These are phyloP conservation scores for Lymantria dispar DNA, from an alignment of 2,888 invertebrate species.

Conservation along the genomic window DNA sequence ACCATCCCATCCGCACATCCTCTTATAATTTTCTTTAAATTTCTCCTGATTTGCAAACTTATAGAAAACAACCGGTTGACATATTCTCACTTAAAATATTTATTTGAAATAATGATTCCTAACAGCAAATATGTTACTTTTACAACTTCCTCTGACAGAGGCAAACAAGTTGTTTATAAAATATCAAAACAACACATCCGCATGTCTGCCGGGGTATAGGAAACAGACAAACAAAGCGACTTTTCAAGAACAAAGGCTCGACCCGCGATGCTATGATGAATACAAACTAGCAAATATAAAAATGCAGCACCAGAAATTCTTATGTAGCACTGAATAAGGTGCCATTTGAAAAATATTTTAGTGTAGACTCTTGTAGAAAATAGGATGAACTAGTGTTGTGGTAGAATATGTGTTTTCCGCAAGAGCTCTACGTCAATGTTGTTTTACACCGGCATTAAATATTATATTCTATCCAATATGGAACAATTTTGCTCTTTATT, in stretches of 20 bases:
- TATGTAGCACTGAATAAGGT: slow-evolving; percentile 19
- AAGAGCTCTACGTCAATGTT: slow-evolving; percentile 30
- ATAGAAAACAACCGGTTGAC: too few species aligned
- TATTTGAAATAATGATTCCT: too few species aligned
- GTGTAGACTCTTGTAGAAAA: background rate
- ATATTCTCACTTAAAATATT: too few species aligned
- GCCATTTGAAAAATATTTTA: slow-evolving; percentile 12
- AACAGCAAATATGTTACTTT: too few species aligned
- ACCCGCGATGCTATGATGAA: slow-evolving; percentile 50
- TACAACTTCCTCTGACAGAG: background rate
- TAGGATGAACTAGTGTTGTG: slow-evolving; percentile 39
- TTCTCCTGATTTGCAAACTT: too few species aligned
- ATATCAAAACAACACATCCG: slow-evolving; percentile 50
- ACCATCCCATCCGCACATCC: too few species aligned
- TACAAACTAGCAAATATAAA: slow-evolving; percentile 38
- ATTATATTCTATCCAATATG: slow-evolving; percentile 11
- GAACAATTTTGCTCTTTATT: too few species aligned
- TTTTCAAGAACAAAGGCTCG: slow-evolving; percentile 58
- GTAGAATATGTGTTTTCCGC: slow-evolving; percentile 48
- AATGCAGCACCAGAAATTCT: slow-evolving; percentile 14
- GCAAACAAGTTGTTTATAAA: slow-evolving; percentile 35
- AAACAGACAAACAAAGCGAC: slow-evolving; percentile 56
- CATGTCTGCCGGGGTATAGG: slow-evolving; percentile 40
- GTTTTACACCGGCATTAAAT: slow-evolving; percentile 39
- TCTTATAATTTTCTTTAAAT: too few species aligned